Conservation (phyloP, 2,888 invertebrate genomes). For the Leptinotarsa peninsularis region DNA sequence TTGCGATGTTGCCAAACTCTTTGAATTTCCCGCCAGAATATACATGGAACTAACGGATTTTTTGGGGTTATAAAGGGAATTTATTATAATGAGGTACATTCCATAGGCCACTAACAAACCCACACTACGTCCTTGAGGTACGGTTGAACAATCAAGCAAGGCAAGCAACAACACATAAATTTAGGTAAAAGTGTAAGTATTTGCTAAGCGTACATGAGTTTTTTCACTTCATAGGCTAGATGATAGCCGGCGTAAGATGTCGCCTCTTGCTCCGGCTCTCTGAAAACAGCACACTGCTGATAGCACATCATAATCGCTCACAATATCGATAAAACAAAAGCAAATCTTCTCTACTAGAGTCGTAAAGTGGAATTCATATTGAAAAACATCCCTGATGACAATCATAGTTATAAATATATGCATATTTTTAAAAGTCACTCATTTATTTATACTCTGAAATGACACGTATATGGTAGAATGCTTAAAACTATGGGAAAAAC, state of each 20-base stretch:
- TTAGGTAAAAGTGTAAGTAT: conserved; percentile 64
- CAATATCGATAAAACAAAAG: conserved; percentile 14
- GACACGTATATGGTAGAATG: too few relatives aligned
- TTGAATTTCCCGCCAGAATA: too few relatives aligned
- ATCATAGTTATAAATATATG: too few relatives aligned
- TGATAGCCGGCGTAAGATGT: conserved; percentile 97
- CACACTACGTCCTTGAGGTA: conserved; percentile 4
- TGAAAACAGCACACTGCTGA: conserved; percentile 78
- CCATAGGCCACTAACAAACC: conserved; percentile 4
- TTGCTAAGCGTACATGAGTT: conserved; percentile 94
- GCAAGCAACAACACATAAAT: conserved; percentile 58
- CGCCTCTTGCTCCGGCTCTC: conserved; percentile 89
- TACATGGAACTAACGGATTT: too few relatives aligned
- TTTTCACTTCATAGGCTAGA: conserved; percentile 99
- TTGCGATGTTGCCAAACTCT: too few relatives aligned
- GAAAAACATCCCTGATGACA: background rate
- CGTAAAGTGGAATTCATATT: conserved; percentile 15
- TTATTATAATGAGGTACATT: background rate
- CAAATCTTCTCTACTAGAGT: conserved; percentile 11
- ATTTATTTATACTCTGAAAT: too few relatives aligned
- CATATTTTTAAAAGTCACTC: too few relatives aligned
- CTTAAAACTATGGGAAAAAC: too few relatives aligned
- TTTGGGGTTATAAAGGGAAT: too few relatives aligned
- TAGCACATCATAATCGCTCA: conserved; percentile 54
- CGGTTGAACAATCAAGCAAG: conserved; percentile 50